A percentile compares a stretch with the other conserved stretches of the same genome.
Conservation (phyloP, 2,113 vertebrate genomes). For the Sphyrna mokarran region DNA sequence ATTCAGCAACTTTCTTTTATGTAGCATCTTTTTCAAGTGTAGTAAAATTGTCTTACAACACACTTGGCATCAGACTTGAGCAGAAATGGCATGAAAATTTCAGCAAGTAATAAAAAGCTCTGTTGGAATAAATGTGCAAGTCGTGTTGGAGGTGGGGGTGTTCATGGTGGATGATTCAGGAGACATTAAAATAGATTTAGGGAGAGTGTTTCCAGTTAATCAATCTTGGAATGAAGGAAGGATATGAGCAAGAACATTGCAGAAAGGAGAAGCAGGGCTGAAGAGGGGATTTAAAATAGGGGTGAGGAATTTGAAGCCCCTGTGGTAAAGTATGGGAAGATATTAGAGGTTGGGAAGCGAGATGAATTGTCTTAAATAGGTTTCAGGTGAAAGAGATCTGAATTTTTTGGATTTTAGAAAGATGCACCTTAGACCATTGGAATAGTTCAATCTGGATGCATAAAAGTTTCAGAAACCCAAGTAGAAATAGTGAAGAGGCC, state of each 20-base stretch:
- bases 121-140: background rate
- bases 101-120: too few relatives aligned
- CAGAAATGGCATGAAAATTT: background rate
- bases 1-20: background rate
- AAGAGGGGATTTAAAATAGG: background rate
- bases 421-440: background rate
- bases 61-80: background rate
- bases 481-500: background rate
- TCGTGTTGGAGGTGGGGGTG: too few relatives aligned
- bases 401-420: background rate
- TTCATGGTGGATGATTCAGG: too few relatives aligned
- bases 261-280: background rate
- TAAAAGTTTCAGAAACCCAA: background rate
- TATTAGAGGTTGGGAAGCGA: background rate
- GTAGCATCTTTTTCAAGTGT: background rate
- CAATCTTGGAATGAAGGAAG: background rate
- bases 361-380: background rate
- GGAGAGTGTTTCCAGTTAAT: background rate
- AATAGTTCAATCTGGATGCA: background rate
- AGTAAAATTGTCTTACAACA: background rate
- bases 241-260: background rate
- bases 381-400: background rate
- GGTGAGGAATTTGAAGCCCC: background rate
- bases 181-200: background rate
- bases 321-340: background rate